Evolutionary conservation across 1,140 invertebrate species (phyloP), one percentile per base, ranked within the genome.

Genomic region (Tyrophagus putrescentiae): DNA sequence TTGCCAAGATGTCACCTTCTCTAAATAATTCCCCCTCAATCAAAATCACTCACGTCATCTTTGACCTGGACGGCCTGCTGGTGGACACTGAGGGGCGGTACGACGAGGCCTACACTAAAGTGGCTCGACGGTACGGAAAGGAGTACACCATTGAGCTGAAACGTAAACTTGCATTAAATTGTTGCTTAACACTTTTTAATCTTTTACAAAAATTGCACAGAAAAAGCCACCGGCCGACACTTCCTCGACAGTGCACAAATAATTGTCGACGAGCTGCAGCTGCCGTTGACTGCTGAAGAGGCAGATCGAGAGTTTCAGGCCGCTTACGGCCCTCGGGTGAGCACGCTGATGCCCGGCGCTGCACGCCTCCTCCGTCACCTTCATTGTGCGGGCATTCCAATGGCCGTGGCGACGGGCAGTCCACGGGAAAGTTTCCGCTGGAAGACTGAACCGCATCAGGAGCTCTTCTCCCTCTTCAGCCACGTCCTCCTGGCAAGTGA

Each of bases 11-110:
- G n/a, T n/a, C n/a, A n/a, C n/a, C n/a, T n/a, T n/a, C n/a, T n/a
- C n/a, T n/a, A n/a, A n/a, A n/a, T n/a, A n/a, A n/a, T n/a, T n/a
- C n/a, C n/a, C n/a, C n/a, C n/a, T n/a, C n/a, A n/a, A n/a, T n/a
- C n/a, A n/a, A n/a, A n/a, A n/a, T n/a, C n/a, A 62, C 45, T 41
- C 62, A 63, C 42, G 39, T 61, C 11, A 63, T 63, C 3, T 63
- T 63, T 31, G 62, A 63, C 41, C 33, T 62, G 21, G 62, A 63
- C 32, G 62, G 62, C 18, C 44, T 48, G 31, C 31, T 48, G 44
- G 31, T 48, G 7, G 53, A 56, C 23, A 56, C 53, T 16, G 53
- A 56, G 27, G 9, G 5, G 23, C 6, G 6, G 16, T 56, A 56
- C 45, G 45, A 28, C 25, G n/a, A 54, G 45, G 28, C 31, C 4